These are phyloP conservation scores for Yoshiicerus persimilis DNA, from an alignment of 1,140 invertebrate species.

Conservation along the genomic window DNA sequence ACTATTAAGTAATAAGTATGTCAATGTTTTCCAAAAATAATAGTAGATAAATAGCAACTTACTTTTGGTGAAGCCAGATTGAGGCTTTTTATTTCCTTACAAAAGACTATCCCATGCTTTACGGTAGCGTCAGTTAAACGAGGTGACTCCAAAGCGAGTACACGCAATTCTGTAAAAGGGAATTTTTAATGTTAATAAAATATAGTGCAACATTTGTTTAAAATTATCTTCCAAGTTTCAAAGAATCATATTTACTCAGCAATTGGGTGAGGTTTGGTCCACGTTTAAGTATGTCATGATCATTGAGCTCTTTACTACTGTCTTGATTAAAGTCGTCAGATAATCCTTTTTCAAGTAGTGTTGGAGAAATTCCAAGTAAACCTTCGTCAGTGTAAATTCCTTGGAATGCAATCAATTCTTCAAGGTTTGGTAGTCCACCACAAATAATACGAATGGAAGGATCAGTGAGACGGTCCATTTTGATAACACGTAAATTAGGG, in stretches of 20 bases:
- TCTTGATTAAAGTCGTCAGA: neutral
- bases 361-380: neutral
- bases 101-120: neutral
- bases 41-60: neutral
- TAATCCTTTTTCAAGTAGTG: neutral
- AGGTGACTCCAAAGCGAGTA: neutral
- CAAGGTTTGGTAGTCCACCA: neutral
- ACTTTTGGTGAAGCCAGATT: neutral
- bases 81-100: neutral
- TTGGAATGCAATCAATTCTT: neutral
- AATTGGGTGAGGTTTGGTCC: neutral
- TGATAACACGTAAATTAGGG: neutral
- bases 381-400: neutral
- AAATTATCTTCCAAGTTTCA: too few species aligned
- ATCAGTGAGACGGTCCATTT: slow-evolving; percentile 17
- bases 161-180: neutral
- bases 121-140: neutral
- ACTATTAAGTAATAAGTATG: neutral
- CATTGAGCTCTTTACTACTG: neutral
- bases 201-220: neutral
- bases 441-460: slow-evolving; percentile 8
- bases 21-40: neutral
- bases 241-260: neutral
- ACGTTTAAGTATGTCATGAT: neutral
- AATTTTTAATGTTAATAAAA: neutral